A percentile compares a stretch with the other conserved stretches of the same genome.
Conservation (phyloP, 2,113 vertebrate genomes). For the Hippocampus comes region DNA sequence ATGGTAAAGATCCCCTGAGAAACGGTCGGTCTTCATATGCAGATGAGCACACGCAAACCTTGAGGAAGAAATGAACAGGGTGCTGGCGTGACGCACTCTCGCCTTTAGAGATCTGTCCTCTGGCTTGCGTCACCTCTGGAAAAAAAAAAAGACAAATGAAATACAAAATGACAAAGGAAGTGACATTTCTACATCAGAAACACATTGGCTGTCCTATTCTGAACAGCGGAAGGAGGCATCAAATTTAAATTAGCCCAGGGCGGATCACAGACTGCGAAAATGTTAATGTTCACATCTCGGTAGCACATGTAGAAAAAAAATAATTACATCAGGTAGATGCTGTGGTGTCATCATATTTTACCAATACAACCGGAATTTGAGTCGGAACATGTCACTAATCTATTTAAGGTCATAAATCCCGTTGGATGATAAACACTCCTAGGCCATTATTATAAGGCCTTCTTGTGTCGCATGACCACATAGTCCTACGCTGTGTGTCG, state of each 20-base stretch:
- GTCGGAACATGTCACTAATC: background rate
- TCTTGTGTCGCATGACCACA: too few species aligned
- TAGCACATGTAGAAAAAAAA: background rate
- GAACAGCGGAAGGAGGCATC: slow-evolving; percentile 3
- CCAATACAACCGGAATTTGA: background rate
- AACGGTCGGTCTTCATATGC: background rate
- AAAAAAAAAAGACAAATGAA: slow-evolving; percentile 5
- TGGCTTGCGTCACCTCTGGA: slow-evolving; percentile 66
- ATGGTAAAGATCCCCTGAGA: slow-evolving; percentile 7
- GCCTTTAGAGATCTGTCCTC: slow-evolving; percentile 75
- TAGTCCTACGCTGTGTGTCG: too few species aligned
- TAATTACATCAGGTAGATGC: background rate
- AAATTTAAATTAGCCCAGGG: background rate
- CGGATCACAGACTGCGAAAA: background rate
- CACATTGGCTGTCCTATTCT: background rate
- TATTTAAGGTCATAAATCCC: background rate
- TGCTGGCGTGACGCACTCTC: slow-evolving; percentile 81
- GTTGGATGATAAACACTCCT: background rate
- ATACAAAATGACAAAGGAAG: slow-evolving; percentile 23
- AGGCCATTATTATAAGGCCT: too few species aligned
- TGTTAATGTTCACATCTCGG: background rate
- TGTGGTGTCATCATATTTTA: background rate
- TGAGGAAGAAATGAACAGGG: slow-evolving; percentile 85
- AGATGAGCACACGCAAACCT: slow-evolving; percentile 71
- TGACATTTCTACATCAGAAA: background rate